Conservation (phyloP, 1,140 invertebrate species). For the Rhyzopertha dominica region DNA sequence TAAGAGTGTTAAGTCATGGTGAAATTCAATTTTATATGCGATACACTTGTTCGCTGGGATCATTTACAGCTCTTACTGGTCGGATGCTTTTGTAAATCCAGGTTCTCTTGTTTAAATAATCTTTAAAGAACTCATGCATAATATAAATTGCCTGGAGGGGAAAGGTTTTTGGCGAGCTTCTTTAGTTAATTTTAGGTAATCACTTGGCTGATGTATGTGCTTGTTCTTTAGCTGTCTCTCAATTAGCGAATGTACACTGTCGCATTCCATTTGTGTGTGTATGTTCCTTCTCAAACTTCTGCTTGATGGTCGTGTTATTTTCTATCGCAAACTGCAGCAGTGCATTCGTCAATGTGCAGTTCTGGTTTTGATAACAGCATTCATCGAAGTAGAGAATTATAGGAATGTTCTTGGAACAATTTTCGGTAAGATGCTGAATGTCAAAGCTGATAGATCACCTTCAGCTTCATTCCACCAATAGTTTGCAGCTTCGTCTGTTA, state of each 20-base stretch:
- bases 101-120: no score
- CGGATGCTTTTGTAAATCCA: no score
- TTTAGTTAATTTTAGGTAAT: conserved; percentile 10
- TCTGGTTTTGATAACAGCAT: conserved; percentile 38
- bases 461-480: conserved; percentile 39
- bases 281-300: conserved; percentile 46
- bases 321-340: conserved; percentile 29
- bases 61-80: no score
- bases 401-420: background rate
- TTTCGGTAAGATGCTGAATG: conserved; percentile 14
- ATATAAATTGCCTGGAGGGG: no score
- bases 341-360: conserved; percentile 38
- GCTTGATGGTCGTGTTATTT: conserved; percentile 36
- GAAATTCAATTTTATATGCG: no score
- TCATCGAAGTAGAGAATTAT: conserved; percentile 9
- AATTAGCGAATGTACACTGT: conserved; percentile 40
- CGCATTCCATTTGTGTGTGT: conserved; percentile 47
- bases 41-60: no score
- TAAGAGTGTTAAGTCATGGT: no score
- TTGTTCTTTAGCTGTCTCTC: conserved; percentile 14
- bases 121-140: no score
- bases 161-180: conserved; percentile 7
- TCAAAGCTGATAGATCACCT: conserved; percentile 26
- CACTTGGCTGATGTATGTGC: conserved; percentile 11
- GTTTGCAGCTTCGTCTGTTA: conserved; percentile 26